phyloP scores from a whole-genome alignment of 2,113 vertebrate genomes.

The Grammomys dolichurus region DNA sequence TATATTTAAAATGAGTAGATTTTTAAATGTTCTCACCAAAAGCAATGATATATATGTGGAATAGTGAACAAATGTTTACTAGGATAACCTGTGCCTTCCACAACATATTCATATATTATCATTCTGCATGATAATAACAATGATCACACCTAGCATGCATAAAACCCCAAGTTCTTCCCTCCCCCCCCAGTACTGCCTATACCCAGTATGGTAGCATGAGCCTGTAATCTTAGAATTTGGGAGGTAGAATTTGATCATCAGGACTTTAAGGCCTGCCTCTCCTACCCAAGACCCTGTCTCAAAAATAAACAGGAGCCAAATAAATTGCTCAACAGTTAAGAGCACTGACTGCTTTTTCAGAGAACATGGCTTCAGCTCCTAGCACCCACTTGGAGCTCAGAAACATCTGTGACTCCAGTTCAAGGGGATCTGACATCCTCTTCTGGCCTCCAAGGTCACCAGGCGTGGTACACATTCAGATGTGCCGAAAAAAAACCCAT shows the following conservation, averaged over 20 bases:
- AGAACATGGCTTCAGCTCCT: not conserved
- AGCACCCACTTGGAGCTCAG: not conserved
- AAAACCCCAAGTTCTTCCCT: not conserved
- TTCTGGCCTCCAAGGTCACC: not conserved
- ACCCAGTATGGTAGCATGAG: too few relatives aligned
- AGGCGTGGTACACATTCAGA: not conserved
- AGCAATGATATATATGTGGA: not conserved
- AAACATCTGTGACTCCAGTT: not conserved
- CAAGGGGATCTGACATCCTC: not conserved
- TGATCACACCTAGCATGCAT: too few relatives aligned
- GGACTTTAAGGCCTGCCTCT: not conserved
- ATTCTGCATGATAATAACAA: not conserved
- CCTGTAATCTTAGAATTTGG: not conserved
- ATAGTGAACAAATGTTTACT: not conserved
- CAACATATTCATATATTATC: not conserved
- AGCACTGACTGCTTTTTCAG: not conserved
- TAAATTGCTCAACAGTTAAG: not conserved
- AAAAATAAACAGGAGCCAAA: not conserved
- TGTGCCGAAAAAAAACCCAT: not conserved
- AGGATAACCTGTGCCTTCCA: not conserved
- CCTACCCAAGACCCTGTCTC: not conserved
- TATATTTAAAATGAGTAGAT: not conserved
- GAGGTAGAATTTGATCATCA: not conserved
- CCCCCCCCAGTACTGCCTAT: not conserved
- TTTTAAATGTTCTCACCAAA: not conserved